phyloP scores from a whole-genome alignment of 1,140 invertebrate species.

The Zaprionus nigranus region DNA sequence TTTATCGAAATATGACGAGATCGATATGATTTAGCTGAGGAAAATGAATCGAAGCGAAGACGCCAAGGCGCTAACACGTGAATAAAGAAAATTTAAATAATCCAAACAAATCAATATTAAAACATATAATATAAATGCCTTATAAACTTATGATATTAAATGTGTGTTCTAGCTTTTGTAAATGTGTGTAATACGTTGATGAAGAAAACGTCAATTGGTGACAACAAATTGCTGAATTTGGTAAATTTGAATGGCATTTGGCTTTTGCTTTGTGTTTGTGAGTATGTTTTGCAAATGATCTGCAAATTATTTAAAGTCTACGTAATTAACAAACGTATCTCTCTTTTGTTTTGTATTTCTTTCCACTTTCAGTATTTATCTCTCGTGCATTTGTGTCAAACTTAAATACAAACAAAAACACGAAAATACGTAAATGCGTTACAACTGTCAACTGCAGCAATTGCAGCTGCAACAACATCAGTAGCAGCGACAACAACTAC shows the following conservation, averaged over 20 bases:
- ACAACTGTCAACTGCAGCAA: conserved; percentile 42
- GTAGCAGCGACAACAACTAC: not conserved
- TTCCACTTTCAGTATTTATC: conserved; percentile 19
- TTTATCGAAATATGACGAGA: no score
- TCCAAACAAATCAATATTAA: no score
- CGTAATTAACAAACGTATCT: conserved; percentile 39
- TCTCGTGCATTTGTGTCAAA: conserved; percentile 39
- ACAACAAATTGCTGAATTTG: not conserved
- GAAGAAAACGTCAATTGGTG: not conserved
- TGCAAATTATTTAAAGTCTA: conserved; percentile 69
- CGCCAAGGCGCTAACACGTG: no score
- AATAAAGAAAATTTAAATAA: no score
- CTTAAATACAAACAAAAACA: conserved; percentile 62
- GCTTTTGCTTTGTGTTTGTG: conserved; percentile 9
- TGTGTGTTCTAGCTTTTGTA: no score
- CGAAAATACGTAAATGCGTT: conserved; percentile 33
- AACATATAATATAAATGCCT: no score
- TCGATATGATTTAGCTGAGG: no score
- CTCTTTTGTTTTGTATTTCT: conserved; percentile 11
- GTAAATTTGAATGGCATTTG: not conserved
- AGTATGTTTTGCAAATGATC: conserved; percentile 56
- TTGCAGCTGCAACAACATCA: conserved; percentile 36
- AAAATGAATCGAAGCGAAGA: no score
- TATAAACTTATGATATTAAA: no score
- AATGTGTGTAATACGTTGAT: no score